Evolutionary conservation across 1,140 invertebrate species (phyloP).

Genomic region (Formica exsecta): DNA sequence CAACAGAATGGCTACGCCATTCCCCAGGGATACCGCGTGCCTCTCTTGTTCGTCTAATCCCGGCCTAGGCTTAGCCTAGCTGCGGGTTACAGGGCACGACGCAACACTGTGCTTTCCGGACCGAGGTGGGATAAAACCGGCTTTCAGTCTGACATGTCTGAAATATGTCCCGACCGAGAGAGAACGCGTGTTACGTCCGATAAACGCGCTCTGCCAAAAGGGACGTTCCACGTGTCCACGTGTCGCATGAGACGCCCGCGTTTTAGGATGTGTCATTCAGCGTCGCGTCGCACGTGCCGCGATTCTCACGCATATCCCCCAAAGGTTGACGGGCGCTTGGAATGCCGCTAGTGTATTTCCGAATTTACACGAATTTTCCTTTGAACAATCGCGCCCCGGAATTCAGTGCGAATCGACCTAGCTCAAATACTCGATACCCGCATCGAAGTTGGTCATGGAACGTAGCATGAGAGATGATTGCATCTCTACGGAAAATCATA

Average conservation of each 20-base stretch:
- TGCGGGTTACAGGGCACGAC: constrained; percentile 28
- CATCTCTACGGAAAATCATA: neutral
- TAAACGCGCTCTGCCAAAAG: constrained; percentile 40
- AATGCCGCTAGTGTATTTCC: neutral
- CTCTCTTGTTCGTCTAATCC: constrained; percentile 46
- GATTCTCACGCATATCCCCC: constrained; percentile 43
- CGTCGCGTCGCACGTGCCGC: constrained; percentile 22
- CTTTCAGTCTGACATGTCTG: constrained; percentile 49
- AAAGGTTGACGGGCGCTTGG: constrained; percentile 10
- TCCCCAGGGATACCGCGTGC: constrained; percentile 19
- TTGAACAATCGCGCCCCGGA: neutral
- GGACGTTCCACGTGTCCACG: constrained; percentile 30
- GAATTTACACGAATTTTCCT: constrained; percentile 20
- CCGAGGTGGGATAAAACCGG: constrained; percentile 47
- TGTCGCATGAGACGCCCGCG: constrained; percentile 38
- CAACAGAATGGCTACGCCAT: constrained; percentile 1
- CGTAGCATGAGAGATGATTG: neutral
- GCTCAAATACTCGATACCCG: neutral
- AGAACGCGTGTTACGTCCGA: constrained; percentile 42
- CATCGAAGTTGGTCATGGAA: neutral
- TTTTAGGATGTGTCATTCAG: constrained; percentile 41
- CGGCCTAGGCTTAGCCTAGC: constrained; percentile 38
- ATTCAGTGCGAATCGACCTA: neutral
- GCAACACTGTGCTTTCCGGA: neutral
- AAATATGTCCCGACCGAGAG: constrained; percentile 53